These are phyloP conservation scores for Norana najaformis DNA, from an alignment of 2,888 invertebrate genomes.

Conservation along the genomic window DNA sequence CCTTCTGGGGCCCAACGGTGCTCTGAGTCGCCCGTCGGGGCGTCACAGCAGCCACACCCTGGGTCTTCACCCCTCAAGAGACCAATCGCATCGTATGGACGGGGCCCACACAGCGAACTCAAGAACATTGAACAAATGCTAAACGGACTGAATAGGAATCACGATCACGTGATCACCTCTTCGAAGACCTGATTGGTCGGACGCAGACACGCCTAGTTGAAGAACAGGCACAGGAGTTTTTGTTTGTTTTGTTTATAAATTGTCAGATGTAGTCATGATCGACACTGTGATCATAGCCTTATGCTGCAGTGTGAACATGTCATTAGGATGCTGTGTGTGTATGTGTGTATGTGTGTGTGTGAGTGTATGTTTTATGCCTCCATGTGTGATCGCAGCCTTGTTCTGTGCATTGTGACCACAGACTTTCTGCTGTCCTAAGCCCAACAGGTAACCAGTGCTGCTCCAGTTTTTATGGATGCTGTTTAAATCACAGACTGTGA, in stretches of 20 bases:
- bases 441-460: not conserved
- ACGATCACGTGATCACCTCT: slow-evolving; percentile 22
- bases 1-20: slow-evolving; percentile 28
- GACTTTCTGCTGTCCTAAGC: not conserved
- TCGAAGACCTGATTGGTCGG: slow-evolving; percentile 25
- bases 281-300: slow-evolving; percentile 1
- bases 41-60: not conserved
- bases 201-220: not conserved
- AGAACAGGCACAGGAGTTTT: not conserved
- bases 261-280: not conserved
- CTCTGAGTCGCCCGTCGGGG: slow-evolving; percentile 16
- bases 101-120: slow-evolving; percentile 58
- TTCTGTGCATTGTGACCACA: not conserved
- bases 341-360: too few species aligned
- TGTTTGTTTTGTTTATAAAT: not conserved
- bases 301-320: not conserved
- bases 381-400: not conserved
- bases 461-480: too few species aligned
- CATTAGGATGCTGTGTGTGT: not conserved
- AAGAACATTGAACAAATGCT: slow-evolving; percentile 97
- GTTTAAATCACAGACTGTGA: too few species aligned
- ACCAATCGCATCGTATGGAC: not conserved
- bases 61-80: slow-evolving; percentile 3
- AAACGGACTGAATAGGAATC: slow-evolving; percentile 69
- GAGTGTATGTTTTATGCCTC: not conserved